Conservation (phyloP, 2,797 vertebrate genomes). For the Oceanodroma leucorhoa region DNA sequence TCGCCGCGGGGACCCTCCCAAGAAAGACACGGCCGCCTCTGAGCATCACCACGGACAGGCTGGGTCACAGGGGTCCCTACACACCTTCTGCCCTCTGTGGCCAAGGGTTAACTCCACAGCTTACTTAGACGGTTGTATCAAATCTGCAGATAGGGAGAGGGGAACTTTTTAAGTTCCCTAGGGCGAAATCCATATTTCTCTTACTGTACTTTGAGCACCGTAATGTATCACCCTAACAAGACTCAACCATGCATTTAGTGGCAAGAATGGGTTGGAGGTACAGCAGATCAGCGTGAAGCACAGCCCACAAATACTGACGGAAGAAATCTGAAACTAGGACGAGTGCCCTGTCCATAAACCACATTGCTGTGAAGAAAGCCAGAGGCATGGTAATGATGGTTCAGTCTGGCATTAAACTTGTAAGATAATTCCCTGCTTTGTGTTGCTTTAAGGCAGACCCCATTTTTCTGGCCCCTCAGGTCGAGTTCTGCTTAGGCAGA, state of each 20-base stretch:
- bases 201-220: neutral
- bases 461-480: neutral
- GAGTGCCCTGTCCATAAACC: neutral
- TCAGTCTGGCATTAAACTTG: neutral
- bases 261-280: neutral
- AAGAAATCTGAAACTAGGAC: neutral
- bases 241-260: neutral
- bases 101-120: neutral
- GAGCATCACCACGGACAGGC: neutral
- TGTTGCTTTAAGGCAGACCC: neutral
- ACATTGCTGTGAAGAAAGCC: neutral
- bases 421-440: neutral
- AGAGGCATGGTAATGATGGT: neutral
- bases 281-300: neutral
- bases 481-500: neutral
- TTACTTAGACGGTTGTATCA: neutral
- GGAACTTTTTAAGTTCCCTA: neutral
- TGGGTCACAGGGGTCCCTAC: neutral
- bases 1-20: fast-evolving
- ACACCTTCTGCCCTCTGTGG: neutral
- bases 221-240: neutral
- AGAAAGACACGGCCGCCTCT: neutral
- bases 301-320: neutral
- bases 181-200: neutral
- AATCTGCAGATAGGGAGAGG: neutral